Percentiles rank a stretch among this genome's conserved stretches.
Conservation (phyloP, 92 coral and sea anemone genomes). For the Diadumene lineata region DNA sequence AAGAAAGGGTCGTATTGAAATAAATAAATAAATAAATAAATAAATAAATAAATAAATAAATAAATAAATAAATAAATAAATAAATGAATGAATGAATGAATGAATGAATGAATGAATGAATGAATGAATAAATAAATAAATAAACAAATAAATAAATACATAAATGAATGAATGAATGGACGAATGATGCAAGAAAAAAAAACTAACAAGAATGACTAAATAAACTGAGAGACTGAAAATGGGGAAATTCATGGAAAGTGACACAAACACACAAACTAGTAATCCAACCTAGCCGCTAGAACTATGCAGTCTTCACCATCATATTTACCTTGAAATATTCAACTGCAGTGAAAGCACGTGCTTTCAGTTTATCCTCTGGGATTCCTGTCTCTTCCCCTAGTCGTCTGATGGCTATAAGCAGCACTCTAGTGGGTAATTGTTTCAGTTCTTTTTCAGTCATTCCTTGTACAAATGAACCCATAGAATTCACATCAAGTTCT, state of each 20-base stretch:
- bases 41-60: too few species aligned
- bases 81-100: not conserved
- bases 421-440: slow-evolving; percentile 63
- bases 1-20: not conserved
- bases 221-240: too few species aligned
- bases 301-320: too few species aligned
- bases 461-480: slow-evolving; percentile 88
- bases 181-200: too few species aligned
- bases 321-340: slow-evolving; percentile 75
- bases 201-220: not conserved
- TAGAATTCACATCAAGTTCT: slow-evolving; percentile 83
- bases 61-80: too few species aligned
- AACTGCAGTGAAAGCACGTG: slow-evolving; percentile 88
- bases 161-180: too few species aligned
- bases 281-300: too few species aligned
- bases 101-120: not conserved
- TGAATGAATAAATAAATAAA: slow-evolving; percentile 2
- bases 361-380: slow-evolving; percentile 87
- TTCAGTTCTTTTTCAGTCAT: slow-evolving; percentile 69
- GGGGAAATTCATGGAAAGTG: too few species aligned
- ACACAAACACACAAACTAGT: too few species aligned
- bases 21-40: not conserved
- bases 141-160: not conserved
- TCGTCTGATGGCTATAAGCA: slow-evolving; percentile 79
- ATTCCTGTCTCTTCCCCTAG: slow-evolving; percentile 89